These are phyloP conservation scores for Taxidea taxus DNA, from an alignment of 2,113 vertebrate species.

Conservation along the genomic window DNA sequence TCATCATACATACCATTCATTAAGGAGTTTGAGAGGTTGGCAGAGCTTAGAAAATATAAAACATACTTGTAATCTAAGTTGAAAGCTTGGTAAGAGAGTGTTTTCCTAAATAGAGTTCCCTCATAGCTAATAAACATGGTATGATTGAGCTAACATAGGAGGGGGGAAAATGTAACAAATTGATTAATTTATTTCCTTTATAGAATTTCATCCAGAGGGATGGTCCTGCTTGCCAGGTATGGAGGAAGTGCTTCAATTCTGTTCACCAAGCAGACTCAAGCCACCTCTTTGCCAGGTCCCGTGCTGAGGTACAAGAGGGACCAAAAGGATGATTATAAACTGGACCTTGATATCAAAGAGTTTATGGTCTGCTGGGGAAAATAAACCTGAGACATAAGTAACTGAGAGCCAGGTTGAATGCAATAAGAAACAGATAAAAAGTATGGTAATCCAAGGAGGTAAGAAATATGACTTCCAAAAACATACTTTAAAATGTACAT, in stretches of 20 bases:
- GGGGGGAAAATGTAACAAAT: not conserved
- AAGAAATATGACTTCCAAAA: not conserved
- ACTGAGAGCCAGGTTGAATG: not conserved
- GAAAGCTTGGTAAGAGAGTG: not conserved
- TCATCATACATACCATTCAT: not conserved
- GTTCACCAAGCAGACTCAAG: not conserved
- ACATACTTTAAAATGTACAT: constrained; percentile 48
- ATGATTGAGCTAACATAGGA: not conserved
- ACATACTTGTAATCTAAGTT: constrained; percentile 16
- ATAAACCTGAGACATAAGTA: constrained; percentile 38
- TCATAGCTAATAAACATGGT: not conserved
- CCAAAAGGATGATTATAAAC: constrained; percentile 39
- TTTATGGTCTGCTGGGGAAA: constrained; percentile 21
- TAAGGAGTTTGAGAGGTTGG: not conserved
- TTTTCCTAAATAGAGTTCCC: not conserved
- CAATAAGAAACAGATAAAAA: constrained; percentile 47
- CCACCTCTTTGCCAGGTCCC: not conserved
- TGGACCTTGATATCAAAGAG: constrained; percentile 18
- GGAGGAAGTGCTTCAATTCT: not conserved
- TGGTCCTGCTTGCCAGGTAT: not conserved
- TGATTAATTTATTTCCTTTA: not conserved
- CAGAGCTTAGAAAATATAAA: not conserved
- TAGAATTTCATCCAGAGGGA: not conserved
- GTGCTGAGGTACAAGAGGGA: not conserved
- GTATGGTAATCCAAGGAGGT: not conserved